Percentiles rank a stretch among this genome's conserved stretches.
Evolutionary conservation across 2,797 vertebrate genomes (phyloP).

Genomic region (Lagodon rhomboides): DNA sequence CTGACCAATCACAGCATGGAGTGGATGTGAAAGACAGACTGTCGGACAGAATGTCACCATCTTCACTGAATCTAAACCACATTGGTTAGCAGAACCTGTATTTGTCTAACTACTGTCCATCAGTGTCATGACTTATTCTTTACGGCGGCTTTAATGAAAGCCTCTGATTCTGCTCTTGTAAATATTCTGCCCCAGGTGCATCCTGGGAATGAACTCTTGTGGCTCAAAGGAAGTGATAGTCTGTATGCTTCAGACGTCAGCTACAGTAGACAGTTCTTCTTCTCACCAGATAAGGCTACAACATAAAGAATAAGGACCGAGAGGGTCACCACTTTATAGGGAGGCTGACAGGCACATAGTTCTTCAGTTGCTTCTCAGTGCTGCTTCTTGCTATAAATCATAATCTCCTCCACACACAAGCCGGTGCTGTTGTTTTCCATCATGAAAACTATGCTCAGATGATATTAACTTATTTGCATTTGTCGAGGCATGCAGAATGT

Average conservation of each 20-base stretch:
- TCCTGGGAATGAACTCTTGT: not conserved
- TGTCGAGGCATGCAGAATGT: conserved; percentile 39
- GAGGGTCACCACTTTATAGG: conserved; percentile 34
- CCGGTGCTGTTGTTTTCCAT: conserved; percentile 31
- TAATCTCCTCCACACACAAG: not conserved
- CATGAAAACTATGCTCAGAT: conserved; percentile 23
- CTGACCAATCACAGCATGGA: not conserved
- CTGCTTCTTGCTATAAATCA: conserved; percentile 41
- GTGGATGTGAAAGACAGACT: not conserved
- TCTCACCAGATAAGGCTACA: conserved; percentile 37
- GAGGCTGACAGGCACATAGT: conserved; percentile 29
- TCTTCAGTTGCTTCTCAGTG: conserved; percentile 33
- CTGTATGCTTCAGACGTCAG: not conserved
- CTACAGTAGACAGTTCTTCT: conserved; percentile 29
- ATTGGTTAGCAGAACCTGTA: not conserved
- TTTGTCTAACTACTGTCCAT: not conserved
- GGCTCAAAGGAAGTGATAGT: conserved; percentile 5
- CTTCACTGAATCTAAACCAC: not conserved
- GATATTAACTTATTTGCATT: conserved; percentile 52
- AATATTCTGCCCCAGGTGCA: conserved; percentile 5
- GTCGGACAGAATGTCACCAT: not conserved
- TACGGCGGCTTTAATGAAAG: not conserved
- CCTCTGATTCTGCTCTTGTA: conserved; percentile 11
- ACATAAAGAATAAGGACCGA: conserved; percentile 40
- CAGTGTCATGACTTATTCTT: not conserved